Conservation (phyloP, 2,113 vertebrate species). For the Macquaria ambigua region DNA sequence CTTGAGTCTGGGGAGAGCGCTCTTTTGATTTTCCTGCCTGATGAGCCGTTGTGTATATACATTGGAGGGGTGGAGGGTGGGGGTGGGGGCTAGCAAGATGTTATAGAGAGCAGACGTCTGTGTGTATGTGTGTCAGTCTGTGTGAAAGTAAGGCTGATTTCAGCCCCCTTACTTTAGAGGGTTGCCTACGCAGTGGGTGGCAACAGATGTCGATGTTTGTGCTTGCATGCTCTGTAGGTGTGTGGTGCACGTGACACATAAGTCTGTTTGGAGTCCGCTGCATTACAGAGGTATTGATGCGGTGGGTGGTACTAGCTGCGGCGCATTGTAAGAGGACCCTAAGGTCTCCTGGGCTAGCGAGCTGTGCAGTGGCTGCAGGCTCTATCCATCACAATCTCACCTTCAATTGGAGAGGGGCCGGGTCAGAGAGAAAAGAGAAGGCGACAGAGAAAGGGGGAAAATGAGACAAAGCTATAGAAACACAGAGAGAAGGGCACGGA, state of each 20-base stretch:
- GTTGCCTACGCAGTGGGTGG: slow-evolving; percentile 38
- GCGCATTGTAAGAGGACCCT: slow-evolving; percentile 47
- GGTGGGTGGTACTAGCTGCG: slow-evolving; percentile 46
- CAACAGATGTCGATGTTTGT: slow-evolving; percentile 58
- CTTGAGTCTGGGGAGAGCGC: slow-evolving; percentile 72
- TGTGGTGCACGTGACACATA: slow-evolving; percentile 25
- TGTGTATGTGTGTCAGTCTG: slow-evolving; percentile 2
- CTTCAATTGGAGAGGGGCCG: slow-evolving; percentile 56
- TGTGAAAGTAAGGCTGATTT: slow-evolving; percentile 25
- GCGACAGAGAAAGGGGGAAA: slow-evolving; percentile 35
- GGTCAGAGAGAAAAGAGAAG: slow-evolving; percentile 56
- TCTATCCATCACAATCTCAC: slow-evolving; percentile 78
- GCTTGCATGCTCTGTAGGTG: slow-evolving; percentile 30
- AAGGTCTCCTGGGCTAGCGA: slow-evolving; percentile 53
- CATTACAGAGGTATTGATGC: slow-evolving; percentile 47
- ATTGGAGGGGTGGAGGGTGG: slow-evolving; percentile 23
- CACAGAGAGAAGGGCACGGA: slow-evolving; percentile 34
- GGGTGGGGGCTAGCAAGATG: slow-evolving; percentile 48
- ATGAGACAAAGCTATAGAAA: slow-evolving; percentile 49
- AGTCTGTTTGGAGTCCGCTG: slow-evolving; percentile 33
- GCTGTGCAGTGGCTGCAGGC: slow-evolving; percentile 60
- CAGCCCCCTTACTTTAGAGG: slow-evolving; percentile 31
- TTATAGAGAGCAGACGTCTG: slow-evolving; percentile 45
- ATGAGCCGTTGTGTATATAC: slow-evolving; percentile 79
- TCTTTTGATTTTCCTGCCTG: slow-evolving; percentile 79